Evolutionary conservation across 1,140 invertebrate species (phyloP), one percentile per base, ranked within the genome.

Genomic region (Oryzaephilus surinamensis): DNA sequence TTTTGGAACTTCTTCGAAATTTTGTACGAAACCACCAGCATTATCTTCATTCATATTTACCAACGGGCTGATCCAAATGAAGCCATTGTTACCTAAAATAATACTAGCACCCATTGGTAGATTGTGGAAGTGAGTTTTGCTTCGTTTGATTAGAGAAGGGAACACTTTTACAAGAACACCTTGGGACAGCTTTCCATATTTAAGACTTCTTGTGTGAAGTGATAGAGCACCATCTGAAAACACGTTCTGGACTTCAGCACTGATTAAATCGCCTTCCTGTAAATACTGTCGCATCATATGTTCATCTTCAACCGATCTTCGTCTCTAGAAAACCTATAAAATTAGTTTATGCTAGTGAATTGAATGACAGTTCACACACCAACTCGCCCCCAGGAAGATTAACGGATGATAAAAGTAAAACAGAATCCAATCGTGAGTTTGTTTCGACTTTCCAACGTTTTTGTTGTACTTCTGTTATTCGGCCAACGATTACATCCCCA

Each of bases 301-400:
- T 63, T 99, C 94, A 75, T 99, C 96, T 72, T 99, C 95, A 3
- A 80, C 82, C 7, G 87, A 93, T 63, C 93, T 75, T 48, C 93
- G 68, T 51, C 95, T 76, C 77, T 94, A 55, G 28, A 64, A 62
- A 39, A 45, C 44, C 42, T 23, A 28, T 33, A 11, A 30, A 30
- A 40, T 18, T 21, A 33, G 17, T 32, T n/a, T n/a, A 26, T 29
- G 30, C 32, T 13, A 18, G 6, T 26, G 14, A 21, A 13, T 16
- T 17, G 10, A 13, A 33, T n/a, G n/a, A n/a, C n/a, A n/a, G n/a
- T n/a, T 40, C n/a, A 36, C 34, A 63, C 71, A 90, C 84, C 69
- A 94, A 67, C 75, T 97, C 92, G 54, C 93, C 96, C 23, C 93
- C 93, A 27, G 95, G 95, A 48, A 99, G 71, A 74, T 98, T 98